Base-by-base conservation (phyloP, 2,113 vertebrate genomes). In the Columbina picui region DNA sequence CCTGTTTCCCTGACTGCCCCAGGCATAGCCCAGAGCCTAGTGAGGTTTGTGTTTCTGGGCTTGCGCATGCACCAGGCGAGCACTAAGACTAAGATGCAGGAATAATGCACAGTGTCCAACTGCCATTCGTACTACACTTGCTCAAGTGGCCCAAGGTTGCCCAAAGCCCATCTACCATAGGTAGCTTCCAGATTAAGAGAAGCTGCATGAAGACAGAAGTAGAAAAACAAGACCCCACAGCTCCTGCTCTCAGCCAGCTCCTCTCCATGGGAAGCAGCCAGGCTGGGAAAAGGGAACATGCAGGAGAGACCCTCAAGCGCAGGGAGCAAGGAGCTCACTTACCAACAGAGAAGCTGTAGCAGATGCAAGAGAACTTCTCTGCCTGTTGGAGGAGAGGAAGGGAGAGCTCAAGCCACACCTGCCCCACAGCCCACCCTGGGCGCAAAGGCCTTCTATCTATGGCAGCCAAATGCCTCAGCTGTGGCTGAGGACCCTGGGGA, bases 181-280 rank as follows among this genome's bases (percentile, higher is more conserved):
- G 27, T 1, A 74, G 8, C 4, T 11, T 19, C 11, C 38, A 41
- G 34, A 82, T 8, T 1, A 1, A 50, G 32, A 67, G 11, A 41
- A 56, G 2, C 18, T 71, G 3, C 6, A 5, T 0, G 3, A 55
- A 50, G 27, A 52, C 2, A 2, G 4, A 55, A 63, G 5, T 2
- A 71, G 0, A 1, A 45, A 18, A 27, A 29, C 0, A 5, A 30
- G 16, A 84, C 1, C 2, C 2, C 1, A 15, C 0, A 0, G 7
- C 6, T 39, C 15, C 26, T 16, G 2, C 0, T 0, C 10, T 29
- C 1, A 0, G 27, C 5, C 15, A 63, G 5, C 8, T 19, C 6
- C 8, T 27, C 22, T 55, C 14, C 19, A 36, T 0, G 2, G 9
- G 22, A 53, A 43, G 22, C 0, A 1, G 20, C 22, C 22, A 38